phyloP scores from a whole-genome alignment of 2,888 invertebrate species.

The Azorinus chamasolen region DNA sequence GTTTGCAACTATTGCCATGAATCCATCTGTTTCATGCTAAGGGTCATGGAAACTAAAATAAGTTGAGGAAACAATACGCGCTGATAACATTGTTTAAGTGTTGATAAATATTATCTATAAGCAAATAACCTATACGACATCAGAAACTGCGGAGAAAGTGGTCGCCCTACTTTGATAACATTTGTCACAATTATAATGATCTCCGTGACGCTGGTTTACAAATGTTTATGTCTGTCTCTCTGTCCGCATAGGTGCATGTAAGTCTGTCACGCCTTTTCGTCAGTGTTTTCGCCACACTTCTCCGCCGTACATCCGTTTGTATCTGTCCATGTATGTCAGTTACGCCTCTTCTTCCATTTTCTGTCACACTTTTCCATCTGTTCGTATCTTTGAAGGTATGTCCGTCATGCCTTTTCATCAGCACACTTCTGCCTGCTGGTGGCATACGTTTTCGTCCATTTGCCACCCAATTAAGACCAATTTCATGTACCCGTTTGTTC shows the following conservation, averaged over 20 bases:
- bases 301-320: neutral
- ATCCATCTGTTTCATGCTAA: no score
- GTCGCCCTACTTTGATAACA: no score
- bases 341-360: neutral
- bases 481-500: no score
- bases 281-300: neutral
- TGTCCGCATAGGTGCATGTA: no score
- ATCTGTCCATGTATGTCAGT: neutral
- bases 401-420: neutral
- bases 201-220: no score
- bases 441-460: neutral
- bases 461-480: no score
- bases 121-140: neutral
- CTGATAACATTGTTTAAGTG: neutral
- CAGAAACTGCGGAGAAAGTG: neutral
- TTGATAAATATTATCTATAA: neutral
- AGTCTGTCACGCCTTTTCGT: no score
- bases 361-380: neutral
- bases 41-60: no score
- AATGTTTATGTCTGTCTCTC: no score
- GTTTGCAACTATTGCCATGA: no score
- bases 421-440: neutral
- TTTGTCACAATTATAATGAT: no score
- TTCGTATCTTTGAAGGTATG: neutral
- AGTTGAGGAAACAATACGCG: neutral